Conservation (phyloP, 2,113 vertebrate species). For the Melierax canorus region DNA sequence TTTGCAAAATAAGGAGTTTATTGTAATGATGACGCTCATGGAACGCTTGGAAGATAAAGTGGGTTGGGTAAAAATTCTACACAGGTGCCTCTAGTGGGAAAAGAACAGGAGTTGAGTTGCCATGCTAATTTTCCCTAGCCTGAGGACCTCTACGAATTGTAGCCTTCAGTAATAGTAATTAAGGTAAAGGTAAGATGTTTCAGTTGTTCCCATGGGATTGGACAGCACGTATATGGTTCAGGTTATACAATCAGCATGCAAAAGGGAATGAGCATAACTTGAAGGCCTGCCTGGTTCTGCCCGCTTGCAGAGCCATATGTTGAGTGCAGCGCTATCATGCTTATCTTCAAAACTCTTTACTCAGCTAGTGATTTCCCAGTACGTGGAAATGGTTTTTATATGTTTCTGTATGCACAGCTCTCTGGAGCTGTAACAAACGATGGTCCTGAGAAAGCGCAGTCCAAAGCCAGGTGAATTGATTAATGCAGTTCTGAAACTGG, state of each 20-base stretch:
- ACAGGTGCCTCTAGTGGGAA: background rate
- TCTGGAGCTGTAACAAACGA: background rate
- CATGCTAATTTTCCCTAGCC: background rate
- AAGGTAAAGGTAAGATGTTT: background rate
- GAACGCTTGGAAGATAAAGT: background rate
- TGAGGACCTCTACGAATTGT: background rate
- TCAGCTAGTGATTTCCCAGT: background rate
- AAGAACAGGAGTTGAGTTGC: background rate
- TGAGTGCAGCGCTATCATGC: background rate
- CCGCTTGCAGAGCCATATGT: fast-evolving
- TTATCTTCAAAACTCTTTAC: background rate
- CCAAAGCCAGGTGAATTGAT: background rate
- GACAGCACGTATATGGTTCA: fast-evolving
- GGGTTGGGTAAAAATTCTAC: background rate
- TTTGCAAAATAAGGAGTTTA: background rate
- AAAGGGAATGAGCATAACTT: background rate
- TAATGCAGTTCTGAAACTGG: background rate
- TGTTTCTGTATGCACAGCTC: background rate
- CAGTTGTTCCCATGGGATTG: background rate
- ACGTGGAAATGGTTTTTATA: fast-evolving
- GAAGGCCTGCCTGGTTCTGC: background rate
- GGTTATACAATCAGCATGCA: background rate
- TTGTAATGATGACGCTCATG: background rate
- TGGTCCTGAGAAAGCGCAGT: background rate
- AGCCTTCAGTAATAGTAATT: background rate